Base-by-base conservation (phyloP, 2,888 invertebrate genomes). In the Diloba caeruleocephala region DNA sequence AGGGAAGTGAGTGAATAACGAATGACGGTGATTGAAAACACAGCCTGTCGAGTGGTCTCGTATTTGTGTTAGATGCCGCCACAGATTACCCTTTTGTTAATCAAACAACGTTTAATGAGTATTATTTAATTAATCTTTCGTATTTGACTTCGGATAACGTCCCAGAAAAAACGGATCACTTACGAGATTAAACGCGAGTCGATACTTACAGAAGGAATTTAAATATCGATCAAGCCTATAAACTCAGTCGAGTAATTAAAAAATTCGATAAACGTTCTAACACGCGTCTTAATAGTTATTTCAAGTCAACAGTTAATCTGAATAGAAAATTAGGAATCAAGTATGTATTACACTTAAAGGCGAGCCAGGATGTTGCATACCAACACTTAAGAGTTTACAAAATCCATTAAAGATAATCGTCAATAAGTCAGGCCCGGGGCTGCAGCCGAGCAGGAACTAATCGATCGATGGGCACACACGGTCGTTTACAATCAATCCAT, bases 41-140 rank as follows among this genome's bases (percentile, higher is more conserved):
- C 84, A 82, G 88, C 82, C 78, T 78, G 82, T 79, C 79, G 87
- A 90, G 88, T 87, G 84, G 85, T 74, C 84, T 79, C 80, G 84
- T 88, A 88, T 92, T 92, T 91, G 83, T 88, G 87, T 88, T 89
- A 92, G 92, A 92, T 92, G 92, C 92, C 92, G 92, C 89, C 89
- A 73, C 81, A 89, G 92, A 93, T 93, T 92, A 90, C 82, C 83
- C 88, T 86, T 90, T 92, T 91, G 89, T 92, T 90, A 90, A 90
- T 89, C 90, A 91, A 92, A 92, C 88, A 89, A 84, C 85, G 86
- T 79, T 90, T 89, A 92, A 90, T 90, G 85, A 91, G 89, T 87
- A 88, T 85, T 88, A 91, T 90, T 90, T 88, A 90, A 92, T 92
- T 91, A 91, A 90, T 92, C 85, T 87, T 87, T 81, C 78, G 75